These are phyloP conservation scores for Incurvaria masculella DNA, from an alignment of 2,888 invertebrate genomes.

Conservation along the genomic window DNA sequence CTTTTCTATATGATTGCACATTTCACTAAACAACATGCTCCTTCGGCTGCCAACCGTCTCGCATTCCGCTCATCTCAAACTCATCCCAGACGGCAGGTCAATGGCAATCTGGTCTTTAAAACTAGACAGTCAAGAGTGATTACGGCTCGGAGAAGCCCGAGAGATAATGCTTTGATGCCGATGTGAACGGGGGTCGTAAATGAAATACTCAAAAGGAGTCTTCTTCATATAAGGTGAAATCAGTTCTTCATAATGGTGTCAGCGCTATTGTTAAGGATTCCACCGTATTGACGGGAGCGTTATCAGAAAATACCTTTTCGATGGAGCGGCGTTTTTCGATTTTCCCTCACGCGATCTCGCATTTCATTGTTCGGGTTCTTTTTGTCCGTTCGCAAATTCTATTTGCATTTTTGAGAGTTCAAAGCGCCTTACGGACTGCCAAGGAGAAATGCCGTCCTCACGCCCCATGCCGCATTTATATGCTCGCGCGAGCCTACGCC, in stretches of 20 bases:
- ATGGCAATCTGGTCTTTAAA: constrained; percentile 4
- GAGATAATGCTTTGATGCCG: background rate
- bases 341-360: constrained; percentile 9
- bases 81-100: constrained; percentile 12
- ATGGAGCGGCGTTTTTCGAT: constrained; percentile 25
- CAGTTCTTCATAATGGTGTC: constrained; percentile 38
- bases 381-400: background rate
- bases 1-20: constrained; percentile 47
- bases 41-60: constrained; percentile 21
- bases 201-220: constrained; percentile 27
- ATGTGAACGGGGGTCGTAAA: constrained; percentile 21
- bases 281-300: constrained; percentile 24
- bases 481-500: too few species aligned
- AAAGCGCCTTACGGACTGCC: too few species aligned
- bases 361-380: background rate
- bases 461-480: too few species aligned
- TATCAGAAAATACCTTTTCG: constrained; percentile 36
- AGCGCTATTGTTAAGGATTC: constrained; percentile 33
- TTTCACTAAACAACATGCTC: constrained; percentile 39
- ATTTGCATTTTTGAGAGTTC: background rate
- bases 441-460: too few species aligned
- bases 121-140: too few species aligned
- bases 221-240: constrained; percentile 35
- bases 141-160: too few species aligned
- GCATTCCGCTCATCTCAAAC: constrained; percentile 27